Conservation (phyloP, 1,140 invertebrate species). For the Sinella curviseta region DNA sequence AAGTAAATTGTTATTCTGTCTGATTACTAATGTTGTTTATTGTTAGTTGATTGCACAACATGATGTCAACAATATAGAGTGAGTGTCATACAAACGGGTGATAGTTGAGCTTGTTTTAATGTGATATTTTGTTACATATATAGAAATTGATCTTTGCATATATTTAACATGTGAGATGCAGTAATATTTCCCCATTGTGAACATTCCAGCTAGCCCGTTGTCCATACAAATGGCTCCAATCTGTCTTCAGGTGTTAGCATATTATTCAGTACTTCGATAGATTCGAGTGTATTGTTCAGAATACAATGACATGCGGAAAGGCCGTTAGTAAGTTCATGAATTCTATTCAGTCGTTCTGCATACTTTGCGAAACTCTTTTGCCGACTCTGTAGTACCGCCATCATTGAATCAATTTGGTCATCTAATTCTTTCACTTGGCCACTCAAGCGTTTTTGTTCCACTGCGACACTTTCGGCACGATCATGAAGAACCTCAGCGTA, state of each 20-base stretch:
- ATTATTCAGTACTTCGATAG: slow-evolving; percentile 80
- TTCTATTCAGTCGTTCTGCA: slow-evolving; percentile 78
- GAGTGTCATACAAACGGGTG: too few species aligned
- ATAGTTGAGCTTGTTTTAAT: too few species aligned
- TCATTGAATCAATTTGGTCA: slow-evolving; percentile 68
- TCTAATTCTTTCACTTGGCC: slow-evolving; percentile 76
- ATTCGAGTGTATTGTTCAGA: slow-evolving; percentile 80
- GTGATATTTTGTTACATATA: too few species aligned
- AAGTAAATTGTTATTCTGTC: too few species aligned
- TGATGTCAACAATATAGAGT: too few species aligned
- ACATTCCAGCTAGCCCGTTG: too few species aligned
- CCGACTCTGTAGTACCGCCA: slow-evolving; percentile 70
- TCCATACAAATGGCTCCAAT: slow-evolving; percentile 87
- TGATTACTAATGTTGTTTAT: too few species aligned
- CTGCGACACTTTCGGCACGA: slow-evolving; percentile 69
- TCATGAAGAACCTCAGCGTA: slow-evolving; percentile 75
- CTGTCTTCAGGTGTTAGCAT: slow-evolving; percentile 78
- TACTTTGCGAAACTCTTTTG: slow-evolving; percentile 81
- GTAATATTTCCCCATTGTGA: too few species aligned
- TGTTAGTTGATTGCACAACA: too few species aligned
- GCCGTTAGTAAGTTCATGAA: slow-evolving; percentile 74
- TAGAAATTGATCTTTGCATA: too few species aligned
- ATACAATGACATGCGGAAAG: slow-evolving; percentile 77
- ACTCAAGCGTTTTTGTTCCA: slow-evolving; percentile 71
- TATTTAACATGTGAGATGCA: too few species aligned